Evolutionary conservation across 2,113 vertebrate genomes (phyloP), one percentile per base, ranked within the genome.

Genomic region (Loxodonta africana): DNA sequence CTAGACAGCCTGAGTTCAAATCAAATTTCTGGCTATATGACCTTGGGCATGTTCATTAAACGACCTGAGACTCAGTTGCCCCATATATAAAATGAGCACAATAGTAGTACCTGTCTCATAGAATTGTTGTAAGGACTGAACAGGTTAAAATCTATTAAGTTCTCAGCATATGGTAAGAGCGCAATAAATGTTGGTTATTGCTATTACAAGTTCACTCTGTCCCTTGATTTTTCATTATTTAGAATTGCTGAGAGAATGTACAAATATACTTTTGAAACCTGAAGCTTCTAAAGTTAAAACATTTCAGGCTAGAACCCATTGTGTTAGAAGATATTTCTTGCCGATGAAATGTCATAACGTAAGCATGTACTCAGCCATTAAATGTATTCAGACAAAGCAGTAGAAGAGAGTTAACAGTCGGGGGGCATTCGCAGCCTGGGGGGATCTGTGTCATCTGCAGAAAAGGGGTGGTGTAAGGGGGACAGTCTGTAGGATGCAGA

Each of bases 261-360:
- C n/a, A 90, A 92, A 63, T 62, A 86, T 0, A 21, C 69, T 26
- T 90, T 95, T 92, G 20, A 86, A 90, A 92, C 25, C 44, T 51
- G 57, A 76, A 81, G 21, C 41, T 83, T 82, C 83, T 96, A 78
- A 51, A 91, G 91, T 86, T 83, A 89, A 91, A 94, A 78, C 69
- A 74, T 11, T 91, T 84, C 26, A 51, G 41, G 20, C 25, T 92
- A 69, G 88, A 90, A 86, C 86, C 67, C 84, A n/a, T 86, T 78
- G 33, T 37, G 9, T 25, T 88, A 82, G n/a, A 88, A 86, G 33
- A 69, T 17, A 81, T 91, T 78, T 97, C 77, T 33, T 51, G 14
- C 77, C 78, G 14, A 82, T 60, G 46, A 82, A 4, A 65, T 74
- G 46, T 69, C 57, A 90, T 48, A 74, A 57, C 62, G 48, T 69